These are phyloP conservation scores for Sarotherodon lohbergeri DNA, from an alignment of 2,113 vertebrate species.

Conservation along the genomic window DNA sequence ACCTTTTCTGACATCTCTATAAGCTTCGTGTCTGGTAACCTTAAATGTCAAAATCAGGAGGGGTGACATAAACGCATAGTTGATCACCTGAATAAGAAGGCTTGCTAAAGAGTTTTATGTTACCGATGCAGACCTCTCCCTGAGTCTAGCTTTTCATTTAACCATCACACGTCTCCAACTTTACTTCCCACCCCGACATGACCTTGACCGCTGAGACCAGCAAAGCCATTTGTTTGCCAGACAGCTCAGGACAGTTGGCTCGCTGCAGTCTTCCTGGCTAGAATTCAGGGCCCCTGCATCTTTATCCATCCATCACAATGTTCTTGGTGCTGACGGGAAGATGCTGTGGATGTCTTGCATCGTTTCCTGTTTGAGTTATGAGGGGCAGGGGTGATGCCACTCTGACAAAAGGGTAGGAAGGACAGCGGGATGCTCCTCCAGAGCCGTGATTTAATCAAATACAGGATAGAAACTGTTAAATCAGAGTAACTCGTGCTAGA, in stretches of 20 bases:
- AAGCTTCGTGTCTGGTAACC: not conserved
- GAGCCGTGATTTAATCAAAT: not conserved
- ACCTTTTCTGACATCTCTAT: not conserved
- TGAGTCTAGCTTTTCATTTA: not conserved
- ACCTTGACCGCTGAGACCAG: conserved; percentile 29
- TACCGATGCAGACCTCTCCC: not conserved
- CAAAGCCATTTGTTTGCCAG: conserved; percentile 25
- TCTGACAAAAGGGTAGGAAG: not conserved
- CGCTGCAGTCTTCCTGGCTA: not conserved
- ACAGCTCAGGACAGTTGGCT: conserved; percentile 11
- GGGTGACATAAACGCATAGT: not conserved
- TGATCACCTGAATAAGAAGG: not conserved
- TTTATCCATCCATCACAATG: conserved; percentile 43
- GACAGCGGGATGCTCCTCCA: not conserved
- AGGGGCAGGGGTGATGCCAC: not conserved
- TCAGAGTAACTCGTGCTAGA: not conserved
- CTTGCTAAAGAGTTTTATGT: not conserved
- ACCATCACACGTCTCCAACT: not conserved
- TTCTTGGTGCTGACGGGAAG: conserved; percentile 29
- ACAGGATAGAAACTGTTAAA: not conserved
- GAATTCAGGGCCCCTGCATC: not conserved
- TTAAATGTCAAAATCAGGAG: conserved; percentile 1
- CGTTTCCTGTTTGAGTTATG: conserved; percentile 42
- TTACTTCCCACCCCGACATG: not conserved
- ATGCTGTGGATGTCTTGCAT: conserved; percentile 29